phyloP scores from a whole-genome alignment of 2,888 invertebrate genomes.

The Empis livida region DNA sequence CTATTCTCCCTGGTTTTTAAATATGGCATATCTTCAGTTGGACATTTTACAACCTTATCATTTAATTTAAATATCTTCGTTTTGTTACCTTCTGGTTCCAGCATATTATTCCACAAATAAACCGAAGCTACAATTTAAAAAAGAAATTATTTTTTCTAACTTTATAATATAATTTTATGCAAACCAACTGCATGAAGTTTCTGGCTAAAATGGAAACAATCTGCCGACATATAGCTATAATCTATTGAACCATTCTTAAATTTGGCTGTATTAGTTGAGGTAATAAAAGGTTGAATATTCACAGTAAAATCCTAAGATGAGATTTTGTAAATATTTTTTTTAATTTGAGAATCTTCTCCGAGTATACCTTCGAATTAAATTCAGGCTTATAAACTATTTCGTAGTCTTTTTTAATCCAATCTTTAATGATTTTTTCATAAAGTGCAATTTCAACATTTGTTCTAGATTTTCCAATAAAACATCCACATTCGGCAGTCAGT shows the following conservation, averaged over 20 bases:
- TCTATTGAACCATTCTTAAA: constrained; percentile 35
- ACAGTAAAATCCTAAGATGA: constrained; percentile 43
- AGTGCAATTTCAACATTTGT: constrained; percentile 9
- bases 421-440: constrained; percentile 37
- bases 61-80: constrained; percentile 18
- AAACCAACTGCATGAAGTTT: constrained; percentile 37
- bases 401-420: constrained; percentile 41
- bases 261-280: constrained; percentile 34
- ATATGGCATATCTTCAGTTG: constrained; percentile 25
- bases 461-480: constrained; percentile 37
- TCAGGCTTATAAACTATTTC: constrained; percentile 37
- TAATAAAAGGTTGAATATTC: constrained; percentile 40
- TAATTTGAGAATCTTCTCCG: not conserved
- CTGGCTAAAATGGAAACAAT: constrained; percentile 53
- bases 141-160: not conserved
- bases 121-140: constrained; percentile 34
- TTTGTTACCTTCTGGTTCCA: constrained; percentile 38
- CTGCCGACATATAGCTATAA: constrained; percentile 40
- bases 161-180: no score
- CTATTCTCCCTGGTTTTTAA: constrained; percentile 28
- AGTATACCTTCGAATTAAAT: constrained; percentile 29
- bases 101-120: constrained; percentile 47
- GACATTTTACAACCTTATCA: constrained; percentile 21
- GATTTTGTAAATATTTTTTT: not conserved
- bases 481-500: constrained; percentile 41